phyloP scores from a whole-genome alignment of 1,140 invertebrate genomes.

The Eueides isabella region DNA sequence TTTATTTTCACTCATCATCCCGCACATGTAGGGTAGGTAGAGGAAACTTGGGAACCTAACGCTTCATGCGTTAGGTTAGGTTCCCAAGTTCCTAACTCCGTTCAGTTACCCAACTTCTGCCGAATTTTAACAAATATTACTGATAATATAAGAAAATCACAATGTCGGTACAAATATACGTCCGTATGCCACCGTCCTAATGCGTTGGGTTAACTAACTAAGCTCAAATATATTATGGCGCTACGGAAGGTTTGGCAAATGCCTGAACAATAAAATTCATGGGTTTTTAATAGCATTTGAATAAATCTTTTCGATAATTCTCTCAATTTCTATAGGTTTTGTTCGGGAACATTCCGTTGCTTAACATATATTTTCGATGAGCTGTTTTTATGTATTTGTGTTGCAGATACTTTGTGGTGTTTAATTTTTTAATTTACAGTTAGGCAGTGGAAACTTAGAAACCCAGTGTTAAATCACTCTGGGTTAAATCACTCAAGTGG shows the following conservation, averaged over 20 bases:
- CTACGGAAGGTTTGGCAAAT: conserved; percentile 31
- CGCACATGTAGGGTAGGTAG: no score
- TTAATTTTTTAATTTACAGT: no score
- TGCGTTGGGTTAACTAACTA: conserved; percentile 39
- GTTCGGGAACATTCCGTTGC: neutral
- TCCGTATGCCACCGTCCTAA: conserved; percentile 15
- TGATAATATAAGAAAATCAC: neutral
- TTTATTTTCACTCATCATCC: no score
- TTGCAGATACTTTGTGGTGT: neutral
- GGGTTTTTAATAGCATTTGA: conserved; percentile 33
- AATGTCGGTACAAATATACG: neutral
- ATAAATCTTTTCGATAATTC: conserved; percentile 23
- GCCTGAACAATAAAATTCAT: conserved; percentile 26
- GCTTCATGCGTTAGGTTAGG: no score
- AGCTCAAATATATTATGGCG: conserved; percentile 34
- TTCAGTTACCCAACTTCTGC: no score
- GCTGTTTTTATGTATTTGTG: neutral
- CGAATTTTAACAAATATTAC: no score
- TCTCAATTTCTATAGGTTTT: neutral
- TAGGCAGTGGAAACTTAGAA: no score
- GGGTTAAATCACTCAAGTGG: no score
- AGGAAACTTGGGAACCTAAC: no score
- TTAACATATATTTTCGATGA: neutral
- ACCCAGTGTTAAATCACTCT: no score
- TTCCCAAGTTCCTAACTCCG: no score